These are phyloP conservation scores for Murina feae DNA, from an alignment of 2,113 vertebrate species.

Conservation along the genomic window DNA sequence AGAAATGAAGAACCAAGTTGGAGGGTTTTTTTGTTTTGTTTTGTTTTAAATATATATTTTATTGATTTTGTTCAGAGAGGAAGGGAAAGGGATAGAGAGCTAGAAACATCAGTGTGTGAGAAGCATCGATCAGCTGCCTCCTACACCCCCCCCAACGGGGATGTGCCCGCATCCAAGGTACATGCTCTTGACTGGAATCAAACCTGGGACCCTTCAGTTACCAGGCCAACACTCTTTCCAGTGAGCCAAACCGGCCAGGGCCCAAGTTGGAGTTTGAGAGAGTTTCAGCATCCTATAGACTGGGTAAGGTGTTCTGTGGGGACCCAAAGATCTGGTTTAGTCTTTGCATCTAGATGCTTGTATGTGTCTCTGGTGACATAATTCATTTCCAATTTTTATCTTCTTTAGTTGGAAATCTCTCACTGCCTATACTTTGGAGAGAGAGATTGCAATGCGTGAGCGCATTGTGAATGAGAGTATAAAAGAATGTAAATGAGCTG, in stretches of 20 bases:
- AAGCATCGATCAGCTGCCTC: too few relatives aligned
- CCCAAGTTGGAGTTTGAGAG: neutral
- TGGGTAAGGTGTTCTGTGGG: neutral
- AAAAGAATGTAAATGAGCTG: conserved; percentile 65
- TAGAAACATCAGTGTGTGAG: too few relatives aligned
- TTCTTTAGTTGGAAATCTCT: conserved; percentile 50
- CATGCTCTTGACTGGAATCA: too few relatives aligned
- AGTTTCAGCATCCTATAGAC: neutral
- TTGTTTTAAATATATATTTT: too few relatives aligned
- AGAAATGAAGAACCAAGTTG: neutral
- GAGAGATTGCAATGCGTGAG: conserved; percentile 29
- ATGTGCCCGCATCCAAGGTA: too few relatives aligned
- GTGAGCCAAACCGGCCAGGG: too few relatives aligned
- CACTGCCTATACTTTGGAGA: conserved; percentile 40
- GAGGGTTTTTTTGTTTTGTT: too few relatives aligned
- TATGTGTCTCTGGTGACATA: conserved; percentile 23
- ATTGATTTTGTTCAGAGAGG: too few relatives aligned
- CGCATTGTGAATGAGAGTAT: conserved; percentile 52
- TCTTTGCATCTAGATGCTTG: neutral
- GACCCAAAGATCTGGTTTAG: neutral
- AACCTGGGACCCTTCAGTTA: too few relatives aligned
- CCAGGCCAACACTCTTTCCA: too few relatives aligned
- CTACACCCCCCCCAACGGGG: too few relatives aligned
- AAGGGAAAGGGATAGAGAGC: too few relatives aligned
- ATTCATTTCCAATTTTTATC: conserved; percentile 42